Base-by-base conservation (phyloP, 2,888 invertebrate species). In the Fragum sueziense region DNA sequence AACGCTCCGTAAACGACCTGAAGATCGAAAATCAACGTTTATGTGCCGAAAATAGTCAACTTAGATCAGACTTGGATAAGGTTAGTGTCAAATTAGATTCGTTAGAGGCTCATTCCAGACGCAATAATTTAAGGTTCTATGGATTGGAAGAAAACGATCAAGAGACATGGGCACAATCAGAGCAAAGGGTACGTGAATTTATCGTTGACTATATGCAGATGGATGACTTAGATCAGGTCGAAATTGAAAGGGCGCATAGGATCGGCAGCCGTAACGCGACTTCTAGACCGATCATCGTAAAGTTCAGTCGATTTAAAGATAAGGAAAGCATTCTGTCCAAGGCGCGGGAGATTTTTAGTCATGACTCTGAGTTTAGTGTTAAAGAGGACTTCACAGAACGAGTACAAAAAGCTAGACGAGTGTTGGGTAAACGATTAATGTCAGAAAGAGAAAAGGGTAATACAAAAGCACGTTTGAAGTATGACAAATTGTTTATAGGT, bases 231-330 rank as follows among this genome's bases (percentile, higher is more conserved):
- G 6, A n/a, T 14, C n/a, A 9, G n/a, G 52, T 52, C 22, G n/a
- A 74, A 57, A 74, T 74, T 22, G 74, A 74, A 59, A 17, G 68
- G 6, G 74, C 74, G 27, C 74, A 74, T 22, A 67, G 74, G 41
- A 20, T 74, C 14, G 59, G 59, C 41, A 29, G 47, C 17, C 25
- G 37, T 9, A 34, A 74, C n/a, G n/a, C 52, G 20, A 52, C 37
- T 41, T 37, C 54, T 34, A 57, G 74, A 27, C 37, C 68, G 14
- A 68, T 74, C 41, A 74, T 74, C 47, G 74, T 68, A 17, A 74
- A 74, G 41, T 68, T 68, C 41, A 57, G 29, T 25, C 68, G 59
- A 69, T 74, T 34, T 27, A 68, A 68, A 37, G 74, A 74, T 47
- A 52, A 33, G n/a, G 59, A 68, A 37, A 25, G 54, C 6, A 68